A percentile compares a stretch with the other conserved stretches of the same genome.
Evolutionary conservation across 2,113 vertebrate genomes (phyloP).

Genomic region (Papio anubis): DNA sequence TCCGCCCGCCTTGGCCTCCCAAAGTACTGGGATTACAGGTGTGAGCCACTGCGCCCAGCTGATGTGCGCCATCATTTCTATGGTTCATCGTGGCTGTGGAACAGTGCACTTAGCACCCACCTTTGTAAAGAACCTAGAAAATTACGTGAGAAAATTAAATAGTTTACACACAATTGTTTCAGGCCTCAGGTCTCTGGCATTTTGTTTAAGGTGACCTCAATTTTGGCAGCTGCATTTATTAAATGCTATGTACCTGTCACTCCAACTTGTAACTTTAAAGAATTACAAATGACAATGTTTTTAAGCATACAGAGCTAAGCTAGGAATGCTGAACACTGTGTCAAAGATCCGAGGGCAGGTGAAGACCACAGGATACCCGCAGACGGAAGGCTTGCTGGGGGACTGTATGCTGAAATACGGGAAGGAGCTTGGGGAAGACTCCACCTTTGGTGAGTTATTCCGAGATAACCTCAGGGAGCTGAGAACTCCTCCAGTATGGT

Average conservation of each 20-base stretch:
- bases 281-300: slow-evolving; percentile 66
- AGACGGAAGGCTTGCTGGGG: slow-evolving; percentile 94
- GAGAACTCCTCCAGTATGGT: rapidly evolving
- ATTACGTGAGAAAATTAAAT: not conserved
- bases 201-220: not conserved
- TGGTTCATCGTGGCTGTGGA: not conserved
- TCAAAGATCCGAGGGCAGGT: slow-evolving; percentile 96
- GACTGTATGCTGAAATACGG: slow-evolving; percentile 96
- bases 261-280: not conserved
- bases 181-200: rapidly evolving
- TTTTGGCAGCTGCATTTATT: not conserved
- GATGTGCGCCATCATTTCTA: rapidly evolving
- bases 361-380: slow-evolving; percentile 94
- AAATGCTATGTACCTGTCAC: not conserved
- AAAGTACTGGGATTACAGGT: too few species aligned
- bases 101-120: not conserved
- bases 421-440: slow-evolving; percentile 92
- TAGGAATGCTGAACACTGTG: slow-evolving; percentile 96
- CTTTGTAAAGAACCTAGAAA: not conserved
- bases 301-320: slow-evolving; percentile 93
- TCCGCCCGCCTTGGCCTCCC: too few species aligned
- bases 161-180: rapidly evolving
- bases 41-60: too few species aligned
- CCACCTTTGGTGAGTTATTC: slow-evolving; percentile 90
- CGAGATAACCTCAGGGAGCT: slow-evolving; percentile 6